A percentile compares a stretch with the other conserved stretches of the same genome.
phyloP scores from a whole-genome alignment of 1,140 invertebrate genomes.

The Theocolax elegans region DNA sequence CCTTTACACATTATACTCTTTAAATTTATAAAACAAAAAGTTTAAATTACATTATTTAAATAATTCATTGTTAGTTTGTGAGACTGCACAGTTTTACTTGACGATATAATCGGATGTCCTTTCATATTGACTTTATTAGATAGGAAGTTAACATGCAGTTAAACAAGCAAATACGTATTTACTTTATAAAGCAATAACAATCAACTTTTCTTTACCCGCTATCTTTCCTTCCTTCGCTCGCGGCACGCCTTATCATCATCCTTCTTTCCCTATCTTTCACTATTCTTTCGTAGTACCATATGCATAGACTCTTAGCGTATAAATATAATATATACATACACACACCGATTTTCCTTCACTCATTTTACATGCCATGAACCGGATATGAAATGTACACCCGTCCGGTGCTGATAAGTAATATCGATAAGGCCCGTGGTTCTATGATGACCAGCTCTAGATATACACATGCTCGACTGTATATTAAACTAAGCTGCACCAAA shows the following conservation, averaged over 20 bases:
- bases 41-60: too few relatives aligned
- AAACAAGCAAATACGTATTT: too few relatives aligned
- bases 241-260: constrained; percentile 4
- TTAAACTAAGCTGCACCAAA: neutral
- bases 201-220: constrained; percentile 8
- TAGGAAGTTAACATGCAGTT: too few relatives aligned
- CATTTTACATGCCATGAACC: constrained; percentile 26
- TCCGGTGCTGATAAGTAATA: constrained; percentile 36
- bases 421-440: constrained; percentile 1
- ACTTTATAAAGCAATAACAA: too few relatives aligned
- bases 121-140: too few relatives aligned
- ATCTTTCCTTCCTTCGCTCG: constrained; percentile 10
- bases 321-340: neutral
- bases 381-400: constrained; percentile 38
- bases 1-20: too few relatives aligned
- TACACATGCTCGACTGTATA: neutral
- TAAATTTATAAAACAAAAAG: too few relatives aligned
- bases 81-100: too few relatives aligned
- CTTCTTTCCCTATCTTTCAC: constrained; percentile 22
- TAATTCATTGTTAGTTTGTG: too few relatives aligned
- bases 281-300: constrained; percentile 2
- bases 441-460: constrained; percentile 14
- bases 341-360: constrained; percentile 14
- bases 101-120: too few relatives aligned
- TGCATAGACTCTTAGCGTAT: neutral